Conservation (phyloP, 2,113 vertebrate genomes). For the Clupea harengus region DNA sequence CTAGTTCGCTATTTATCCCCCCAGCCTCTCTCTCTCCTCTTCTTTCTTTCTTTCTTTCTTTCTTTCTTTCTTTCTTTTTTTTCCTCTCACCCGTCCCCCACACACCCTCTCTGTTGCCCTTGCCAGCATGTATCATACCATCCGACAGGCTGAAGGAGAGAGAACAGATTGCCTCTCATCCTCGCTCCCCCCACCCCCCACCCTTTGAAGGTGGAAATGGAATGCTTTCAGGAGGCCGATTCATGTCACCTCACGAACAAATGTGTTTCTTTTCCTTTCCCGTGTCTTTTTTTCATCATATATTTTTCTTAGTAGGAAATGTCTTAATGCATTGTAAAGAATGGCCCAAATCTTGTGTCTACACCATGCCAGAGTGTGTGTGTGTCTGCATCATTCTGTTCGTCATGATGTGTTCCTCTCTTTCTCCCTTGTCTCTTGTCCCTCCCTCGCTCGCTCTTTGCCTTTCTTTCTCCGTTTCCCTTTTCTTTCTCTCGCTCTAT, state of each 20-base stretch:
- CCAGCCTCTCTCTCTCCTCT: constrained; percentile 34
- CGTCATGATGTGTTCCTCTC: not conserved
- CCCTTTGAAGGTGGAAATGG: constrained; percentile 56
- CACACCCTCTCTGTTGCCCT: constrained; percentile 45
- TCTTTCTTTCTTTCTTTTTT: not conserved
- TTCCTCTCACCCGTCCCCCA: not conserved
- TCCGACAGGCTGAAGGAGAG: constrained; percentile 60
- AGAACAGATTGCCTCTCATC: constrained; percentile 37
- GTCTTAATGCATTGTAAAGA: not conserved
- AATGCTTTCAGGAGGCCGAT: not conserved
- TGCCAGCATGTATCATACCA: constrained; percentile 58
- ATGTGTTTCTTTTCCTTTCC: not conserved
- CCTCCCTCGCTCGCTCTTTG: not conserved
- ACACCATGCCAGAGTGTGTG: not conserved
- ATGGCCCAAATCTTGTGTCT: not conserved
- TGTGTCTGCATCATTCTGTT: not conserved
- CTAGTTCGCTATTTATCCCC: constrained; percentile 17
- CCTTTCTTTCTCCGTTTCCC: not conserved
- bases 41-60: too few relatives aligned
- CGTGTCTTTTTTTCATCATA: not conserved
- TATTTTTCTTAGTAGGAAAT: not conserved
- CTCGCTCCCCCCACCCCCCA: not conserved
- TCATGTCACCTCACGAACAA: constrained; percentile 37
- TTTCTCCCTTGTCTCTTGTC: not conserved
- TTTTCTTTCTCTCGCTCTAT: not conserved